Conservation (phyloP, 1,140 invertebrate genomes). For the Frieseomelitta varia region DNA sequence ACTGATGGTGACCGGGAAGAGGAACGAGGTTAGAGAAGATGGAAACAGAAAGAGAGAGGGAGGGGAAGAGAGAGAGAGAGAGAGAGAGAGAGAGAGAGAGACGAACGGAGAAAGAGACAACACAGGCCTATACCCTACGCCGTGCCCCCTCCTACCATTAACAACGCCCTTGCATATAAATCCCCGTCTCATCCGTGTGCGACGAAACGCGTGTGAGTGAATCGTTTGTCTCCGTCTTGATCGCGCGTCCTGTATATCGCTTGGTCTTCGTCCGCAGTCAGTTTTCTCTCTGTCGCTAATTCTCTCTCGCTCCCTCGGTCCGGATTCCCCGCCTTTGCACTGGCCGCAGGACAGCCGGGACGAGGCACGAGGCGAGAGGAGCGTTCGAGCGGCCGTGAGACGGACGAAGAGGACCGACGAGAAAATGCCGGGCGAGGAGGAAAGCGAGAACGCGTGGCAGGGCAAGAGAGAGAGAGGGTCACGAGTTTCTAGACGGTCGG, state of each 20-base stretch:
- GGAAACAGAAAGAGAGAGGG: constrained; percentile 37
- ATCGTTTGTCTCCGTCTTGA: constrained; percentile 73
- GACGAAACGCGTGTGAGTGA: constrained; percentile 39
- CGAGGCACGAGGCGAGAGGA: constrained; percentile 62
- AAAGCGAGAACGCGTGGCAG: constrained; percentile 41
- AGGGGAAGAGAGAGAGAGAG: not conserved
- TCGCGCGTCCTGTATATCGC: constrained; percentile 44
- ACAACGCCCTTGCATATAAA: constrained; percentile 83
- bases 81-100: constrained; percentile 34
- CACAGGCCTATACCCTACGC: constrained; percentile 53
- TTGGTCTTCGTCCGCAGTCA: constrained; percentile 34
- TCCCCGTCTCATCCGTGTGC: constrained; percentile 68
- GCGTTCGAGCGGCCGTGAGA: constrained; percentile 73
- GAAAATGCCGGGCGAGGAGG: constrained; percentile 21
- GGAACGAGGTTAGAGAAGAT: constrained; percentile 18
- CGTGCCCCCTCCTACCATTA: constrained; percentile 76
- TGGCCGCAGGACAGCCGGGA: constrained; percentile 71
- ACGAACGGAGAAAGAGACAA: not conserved
- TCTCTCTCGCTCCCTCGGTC: constrained; percentile 63
- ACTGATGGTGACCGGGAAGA: constrained; percentile 23
- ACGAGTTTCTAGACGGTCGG: constrained; percentile 45
- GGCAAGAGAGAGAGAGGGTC: constrained; percentile 36
- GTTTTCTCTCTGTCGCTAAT: constrained; percentile 52
- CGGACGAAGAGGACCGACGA: constrained; percentile 74
- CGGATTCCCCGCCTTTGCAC: constrained; percentile 73